Evolutionary conservation across 2,888 invertebrate genomes (phyloP).

Genomic region (Caenorhabditis imperialis): DNA sequence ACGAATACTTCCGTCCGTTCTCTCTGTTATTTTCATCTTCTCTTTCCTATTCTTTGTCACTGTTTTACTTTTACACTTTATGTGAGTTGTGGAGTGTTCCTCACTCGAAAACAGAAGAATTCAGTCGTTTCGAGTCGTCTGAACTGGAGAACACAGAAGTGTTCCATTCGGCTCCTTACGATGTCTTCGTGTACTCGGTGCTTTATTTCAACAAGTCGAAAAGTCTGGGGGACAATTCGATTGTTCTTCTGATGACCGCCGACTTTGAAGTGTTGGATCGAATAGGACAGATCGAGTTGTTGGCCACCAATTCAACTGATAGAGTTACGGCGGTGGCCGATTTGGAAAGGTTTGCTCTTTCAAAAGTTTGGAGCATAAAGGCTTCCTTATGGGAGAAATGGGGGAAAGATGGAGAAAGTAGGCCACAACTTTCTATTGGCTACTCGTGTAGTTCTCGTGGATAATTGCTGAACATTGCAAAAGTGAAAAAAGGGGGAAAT

Average conservation of each 20-base stretch:
- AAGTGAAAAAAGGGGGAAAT: not conserved
- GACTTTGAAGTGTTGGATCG: conserved; percentile 43
- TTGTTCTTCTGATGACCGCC: conserved; percentile 43
- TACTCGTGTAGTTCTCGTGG: too few species aligned
- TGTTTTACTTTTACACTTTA: conserved; percentile 33
- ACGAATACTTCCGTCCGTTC: conserved; percentile 37
- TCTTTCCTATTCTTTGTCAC: conserved; percentile 47
- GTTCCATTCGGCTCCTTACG: conserved; percentile 38
- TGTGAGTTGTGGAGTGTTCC: conserved; percentile 27
- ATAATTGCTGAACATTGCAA: too few species aligned
- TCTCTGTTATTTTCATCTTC: conserved; percentile 41
- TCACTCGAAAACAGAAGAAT: too few species aligned
- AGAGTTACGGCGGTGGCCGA: conserved; percentile 12
- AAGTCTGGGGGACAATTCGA: conserved; percentile 43
- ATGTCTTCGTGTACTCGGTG: conserved; percentile 39
- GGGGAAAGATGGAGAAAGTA: too few species aligned
- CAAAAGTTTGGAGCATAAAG: too few species aligned
- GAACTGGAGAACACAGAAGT: conserved; percentile 36
- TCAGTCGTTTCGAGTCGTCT: conserved; percentile 23
- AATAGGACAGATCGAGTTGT: conserved; percentile 20
- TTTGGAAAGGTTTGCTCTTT: conserved; percentile 28
- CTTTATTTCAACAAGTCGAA: conserved; percentile 49
- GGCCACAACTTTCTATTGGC: too few species aligned
- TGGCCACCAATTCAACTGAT: conserved; percentile 26
- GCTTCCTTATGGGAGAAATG: too few species aligned